Evolutionary conservation across 2,888 invertebrate genomes (phyloP).

Genomic region (Coleophora deauratella): DNA sequence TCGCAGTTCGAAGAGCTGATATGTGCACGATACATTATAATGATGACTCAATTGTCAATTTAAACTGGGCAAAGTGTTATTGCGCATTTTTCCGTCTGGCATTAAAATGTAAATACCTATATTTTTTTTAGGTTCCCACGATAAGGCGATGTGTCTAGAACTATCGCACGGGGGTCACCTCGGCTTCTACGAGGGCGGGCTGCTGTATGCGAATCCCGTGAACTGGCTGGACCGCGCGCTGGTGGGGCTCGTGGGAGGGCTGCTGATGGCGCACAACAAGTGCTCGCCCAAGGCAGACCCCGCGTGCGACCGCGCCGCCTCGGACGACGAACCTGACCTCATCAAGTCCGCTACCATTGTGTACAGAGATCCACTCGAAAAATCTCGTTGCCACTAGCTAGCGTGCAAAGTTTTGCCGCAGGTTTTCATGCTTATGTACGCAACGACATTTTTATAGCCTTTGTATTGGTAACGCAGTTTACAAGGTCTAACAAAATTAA

Average conservation of each 20-base stretch:
- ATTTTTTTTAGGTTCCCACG: conserved; percentile 73
- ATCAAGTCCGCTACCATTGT: conserved; percentile 58
- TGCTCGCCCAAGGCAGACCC: conserved; percentile 35
- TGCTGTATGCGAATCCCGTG: conserved; percentile 89
- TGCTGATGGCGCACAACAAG: conserved; percentile 76
- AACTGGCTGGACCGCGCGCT: conserved; percentile 94
- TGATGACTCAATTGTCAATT: too few relatives aligned
- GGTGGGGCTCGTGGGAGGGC: conserved; percentile 85
- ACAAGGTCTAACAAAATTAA: too few relatives aligned
- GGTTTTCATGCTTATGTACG: too few relatives aligned
- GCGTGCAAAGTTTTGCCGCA: too few relatives aligned
- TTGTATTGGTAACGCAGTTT: too few relatives aligned
- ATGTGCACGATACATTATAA: too few relatives aligned
- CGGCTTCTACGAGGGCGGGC: conserved; percentile 94
- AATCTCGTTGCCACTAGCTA: conserved; percentile 13
- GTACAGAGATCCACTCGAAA: conserved; percentile 55
- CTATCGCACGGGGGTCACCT: conserved; percentile 95
- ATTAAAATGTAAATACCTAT: conserved; percentile 3
- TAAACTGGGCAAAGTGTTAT: too few relatives aligned
- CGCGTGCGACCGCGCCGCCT: conserved; percentile 15
- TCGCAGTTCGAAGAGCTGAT: too few relatives aligned
- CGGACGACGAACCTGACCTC: conserved; percentile 56
- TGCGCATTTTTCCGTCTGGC: too few relatives aligned
- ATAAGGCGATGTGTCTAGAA: conserved; percentile 83
- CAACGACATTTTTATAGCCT: neutral